Evolutionary conservation across 2,113 vertebrate species (phyloP), one percentile per base, ranked within the genome.

Genomic region (Ia io): DNA sequence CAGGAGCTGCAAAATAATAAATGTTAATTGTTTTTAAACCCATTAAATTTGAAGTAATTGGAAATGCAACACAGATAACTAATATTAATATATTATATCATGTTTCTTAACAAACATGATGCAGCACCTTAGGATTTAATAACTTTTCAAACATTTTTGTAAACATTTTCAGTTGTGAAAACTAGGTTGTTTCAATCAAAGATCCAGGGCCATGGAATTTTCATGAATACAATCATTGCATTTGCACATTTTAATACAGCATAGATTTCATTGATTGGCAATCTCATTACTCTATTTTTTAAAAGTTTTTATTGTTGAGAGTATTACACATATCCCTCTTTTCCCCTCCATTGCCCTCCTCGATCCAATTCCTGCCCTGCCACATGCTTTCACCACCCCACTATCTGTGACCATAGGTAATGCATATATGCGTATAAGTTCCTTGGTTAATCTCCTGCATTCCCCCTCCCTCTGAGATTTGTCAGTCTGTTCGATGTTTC

Each of bases 181-280:
- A 56, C 35, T 44, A 80, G 14, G 2, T n/a, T 8, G 1, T 90
- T 94, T 70, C 10, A 77, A 51, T 91, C 25, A 70, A 71, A 85
- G 16, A 51, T 87, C 13, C 11, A 85, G 71, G 16, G 4, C 5
- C 1, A 2, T 49, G 42, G 37, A 25, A 30, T 94, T 95, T 97
- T 98, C 70, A 79, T 1, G 76, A 74, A 76, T 87, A 84, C 2
- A 77, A 80, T 78, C 23, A 1, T 79, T 76, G 95, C 3, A 94
- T 98, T 97, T 98, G 63, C 88, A 96, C 88, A 86, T 53, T 88
- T 98, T 95, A 95, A 74, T 85, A 92, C 63, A 93, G 6, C 84
- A 13, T 76, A 61, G 93, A 96, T 88, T 87, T 95, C 10, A 78
- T 79, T 97, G 95, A 95, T 35, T 97, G 91, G 78, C 88, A 97